These are phyloP conservation scores for Triplophysa rosa DNA, from an alignment of 2,113 vertebrate genomes.

Conservation along the genomic window DNA sequence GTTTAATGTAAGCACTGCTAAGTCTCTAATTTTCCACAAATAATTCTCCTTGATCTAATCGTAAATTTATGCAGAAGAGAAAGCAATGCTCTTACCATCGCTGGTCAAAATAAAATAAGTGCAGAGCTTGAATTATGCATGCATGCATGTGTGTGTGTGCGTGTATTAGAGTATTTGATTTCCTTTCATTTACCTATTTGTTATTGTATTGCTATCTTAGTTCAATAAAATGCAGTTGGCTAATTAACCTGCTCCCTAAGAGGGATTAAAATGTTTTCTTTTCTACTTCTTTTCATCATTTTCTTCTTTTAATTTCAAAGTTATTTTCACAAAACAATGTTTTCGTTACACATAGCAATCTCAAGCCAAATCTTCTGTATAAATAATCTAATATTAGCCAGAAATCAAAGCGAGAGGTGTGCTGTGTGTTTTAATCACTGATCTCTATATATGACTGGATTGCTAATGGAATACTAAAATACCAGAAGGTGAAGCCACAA, in stretches of 20 bases:
- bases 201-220: constrained; percentile 42
- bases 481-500: too few relatives aligned
- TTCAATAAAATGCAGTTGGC: constrained; percentile 34
- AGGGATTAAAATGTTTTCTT: constrained; percentile 38
- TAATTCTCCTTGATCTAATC: constrained; percentile 76
- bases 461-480: too few relatives aligned
- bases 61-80: constrained; percentile 68
- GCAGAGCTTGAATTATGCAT: constrained; percentile 74
- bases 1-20: constrained; percentile 74
- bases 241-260: constrained; percentile 28
- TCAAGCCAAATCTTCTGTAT: constrained; percentile 11
- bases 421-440: neutral
- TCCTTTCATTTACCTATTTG: constrained; percentile 43
- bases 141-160: constrained; percentile 44
- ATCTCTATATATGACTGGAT: too few relatives aligned
- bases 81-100: constrained; percentile 63
- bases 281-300: constrained; percentile 22
- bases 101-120: constrained; percentile 68
- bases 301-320: constrained; percentile 23
- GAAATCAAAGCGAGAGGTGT: constrained; percentile 26
- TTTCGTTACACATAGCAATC: constrained; percentile 10
- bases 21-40: constrained; percentile 75
- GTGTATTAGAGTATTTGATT: constrained; percentile 43
- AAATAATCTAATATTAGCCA: constrained; percentile 26
- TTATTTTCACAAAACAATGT: constrained; percentile 11